Evolutionary conservation across 2,113 vertebrate genomes (phyloP), one percentile per base, ranked within the genome.

Genomic region (Sinocyclocheilus anshuiensis): DNA sequence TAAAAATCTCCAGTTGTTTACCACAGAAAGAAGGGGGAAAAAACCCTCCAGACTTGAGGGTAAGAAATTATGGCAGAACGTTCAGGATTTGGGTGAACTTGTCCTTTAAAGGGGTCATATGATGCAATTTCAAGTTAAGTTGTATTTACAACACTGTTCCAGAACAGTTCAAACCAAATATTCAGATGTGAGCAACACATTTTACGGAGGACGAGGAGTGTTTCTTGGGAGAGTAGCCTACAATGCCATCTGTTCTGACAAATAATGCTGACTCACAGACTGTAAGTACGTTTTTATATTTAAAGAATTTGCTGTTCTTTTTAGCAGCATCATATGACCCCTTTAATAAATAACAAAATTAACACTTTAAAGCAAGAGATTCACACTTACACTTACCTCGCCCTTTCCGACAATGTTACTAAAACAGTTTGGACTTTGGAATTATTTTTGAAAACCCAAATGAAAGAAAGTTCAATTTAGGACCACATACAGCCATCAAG

Each of bases 361-460:
- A 4, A 77, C 75, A 77, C n/a, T 53, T 29, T 53, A 45, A 24
- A 45, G 18, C 81, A 82, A 55, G 9, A 74, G 85, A 5, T 45
- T 59, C 53, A 79, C 45, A 86, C 26, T 82, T 13, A 81, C 67
- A 89, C 88, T 89, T 88, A 89, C 88, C 86, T 87, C 76, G 6
- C 29, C 55, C 11, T 80, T 39, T 80, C 57, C 48, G 78, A n/a
- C 83, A 50, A 42, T 29, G 33, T 33, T 45, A 85, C 59, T 4
- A 53, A 39, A 78, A 84, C n/a, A 7, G 5, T 63, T 84, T 45
- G 39, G n/a, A 81, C 75, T 86, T 79, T 84, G 29, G 29, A 33
- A 72, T 11, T 36, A 13, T 77, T 85, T 85, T 84, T 33, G 74
- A 39, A 16, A 79, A 65, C 18, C 79, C 59, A 63, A 87, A 86